Percentiles rank a stretch among this genome's conserved stretches.
phyloP scores from a whole-genome alignment of 2,113 vertebrate genomes.

The Lepisosteus osseus region DNA sequence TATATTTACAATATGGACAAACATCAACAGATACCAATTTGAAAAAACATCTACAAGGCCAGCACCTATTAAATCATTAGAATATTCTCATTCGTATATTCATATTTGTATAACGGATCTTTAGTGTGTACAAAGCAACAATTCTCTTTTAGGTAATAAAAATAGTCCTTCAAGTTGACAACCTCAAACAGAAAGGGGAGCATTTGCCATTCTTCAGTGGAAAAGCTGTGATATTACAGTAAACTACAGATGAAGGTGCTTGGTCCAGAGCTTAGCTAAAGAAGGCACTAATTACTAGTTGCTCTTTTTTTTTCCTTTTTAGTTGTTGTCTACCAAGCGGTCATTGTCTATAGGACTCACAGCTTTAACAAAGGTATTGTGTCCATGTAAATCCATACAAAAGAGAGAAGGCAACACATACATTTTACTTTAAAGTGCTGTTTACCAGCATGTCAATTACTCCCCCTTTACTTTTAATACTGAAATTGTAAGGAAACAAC shows the following conservation, averaged over 20 bases:
- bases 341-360: neutral
- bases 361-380: neutral
- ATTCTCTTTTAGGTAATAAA: too few relatives aligned
- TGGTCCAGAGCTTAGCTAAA: neutral
- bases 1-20: conserved; percentile 63
- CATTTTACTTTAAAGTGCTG: conserved; percentile 47
- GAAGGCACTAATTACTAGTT: neutral
- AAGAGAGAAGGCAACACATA: conserved; percentile 1
- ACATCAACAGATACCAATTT: conserved; percentile 30
- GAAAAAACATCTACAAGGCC: conserved; percentile 9
- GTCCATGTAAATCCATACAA: neutral
- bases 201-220: neutral
- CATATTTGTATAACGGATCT: neutral
- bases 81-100: neutral
- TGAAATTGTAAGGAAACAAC: conserved; percentile 36
- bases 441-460: conserved; percentile 36
- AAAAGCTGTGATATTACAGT: neutral
- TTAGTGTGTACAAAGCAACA: neutral
- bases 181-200: conserved; percentile 64
- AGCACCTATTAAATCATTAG: conserved; percentile 6
- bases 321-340: neutral
- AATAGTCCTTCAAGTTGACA: too few relatives aligned
- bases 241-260: neutral
- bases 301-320: neutral
- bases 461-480: conserved; percentile 59